Conservation (phyloP, 2,797 vertebrate species). For the Anabas testudineus region DNA sequence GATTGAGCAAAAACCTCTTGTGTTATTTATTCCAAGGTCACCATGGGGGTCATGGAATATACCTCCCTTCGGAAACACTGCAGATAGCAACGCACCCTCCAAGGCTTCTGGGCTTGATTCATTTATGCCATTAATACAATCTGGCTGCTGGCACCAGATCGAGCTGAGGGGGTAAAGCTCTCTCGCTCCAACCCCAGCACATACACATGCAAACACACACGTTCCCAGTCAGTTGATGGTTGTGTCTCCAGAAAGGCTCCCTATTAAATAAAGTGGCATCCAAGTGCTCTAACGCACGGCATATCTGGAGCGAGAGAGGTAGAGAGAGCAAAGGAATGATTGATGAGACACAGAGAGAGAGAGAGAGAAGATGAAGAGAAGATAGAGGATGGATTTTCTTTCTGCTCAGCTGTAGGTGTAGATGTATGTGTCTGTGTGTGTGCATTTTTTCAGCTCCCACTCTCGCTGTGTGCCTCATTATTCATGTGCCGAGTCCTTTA, state of each 20-base stretch:
- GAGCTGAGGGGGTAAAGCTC: conserved; percentile 29
- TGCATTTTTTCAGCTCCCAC: conserved; percentile 11
- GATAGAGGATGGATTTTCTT: conserved; percentile 31
- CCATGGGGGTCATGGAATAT: conserved; percentile 63
- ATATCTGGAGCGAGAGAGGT: conserved; percentile 36
- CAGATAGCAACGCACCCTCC: conserved; percentile 37
- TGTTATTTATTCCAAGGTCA: conserved; percentile 71
- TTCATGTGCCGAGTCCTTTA: conserved; percentile 42
- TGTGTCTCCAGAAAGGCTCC: conserved; percentile 45
- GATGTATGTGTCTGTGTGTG: conserved; percentile 6
- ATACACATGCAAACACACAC: conserved; percentile 15
- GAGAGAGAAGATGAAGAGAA: conserved; percentile 15
- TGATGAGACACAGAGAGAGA: background rate
- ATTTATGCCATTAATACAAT: conserved; percentile 74
- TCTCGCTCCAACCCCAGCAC: conserved; percentile 3
- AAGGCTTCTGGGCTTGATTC: conserved; percentile 66
- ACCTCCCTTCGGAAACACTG: conserved; percentile 57
- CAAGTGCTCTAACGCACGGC: conserved; percentile 52
- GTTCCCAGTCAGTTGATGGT: conserved; percentile 36
- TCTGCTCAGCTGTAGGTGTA: conserved; percentile 18
- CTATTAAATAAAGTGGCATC: conserved; percentile 62
- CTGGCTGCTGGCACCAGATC: conserved; percentile 56
- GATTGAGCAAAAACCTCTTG: conserved; percentile 29
- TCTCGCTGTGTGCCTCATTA: conserved; percentile 41
- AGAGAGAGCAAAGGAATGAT: conserved; percentile 15